phyloP scores from a whole-genome alignment of 2,113 vertebrate genomes.

The Pygoscelis adeliae region DNA sequence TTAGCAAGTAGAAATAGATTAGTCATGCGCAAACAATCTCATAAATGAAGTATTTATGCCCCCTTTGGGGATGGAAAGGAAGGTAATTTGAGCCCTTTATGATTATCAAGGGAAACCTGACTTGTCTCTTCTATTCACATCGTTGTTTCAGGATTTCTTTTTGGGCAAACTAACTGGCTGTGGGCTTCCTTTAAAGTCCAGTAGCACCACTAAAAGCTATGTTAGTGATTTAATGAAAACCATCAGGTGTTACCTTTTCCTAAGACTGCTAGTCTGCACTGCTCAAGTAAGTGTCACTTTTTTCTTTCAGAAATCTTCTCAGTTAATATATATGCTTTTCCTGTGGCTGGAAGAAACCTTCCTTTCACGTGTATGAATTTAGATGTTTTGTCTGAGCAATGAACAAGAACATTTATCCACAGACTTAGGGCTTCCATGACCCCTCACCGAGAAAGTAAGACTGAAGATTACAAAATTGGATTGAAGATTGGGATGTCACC shows the following conservation, averaged over 20 bases:
- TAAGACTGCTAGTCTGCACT: neutral
- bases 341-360: neutral
- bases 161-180: neutral
- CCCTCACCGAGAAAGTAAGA: neutral
- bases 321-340: neutral
- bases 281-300: neutral
- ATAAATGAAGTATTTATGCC: conserved; percentile 65
- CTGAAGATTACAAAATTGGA: neutral
- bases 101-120: conserved; percentile 44
- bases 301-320: neutral
- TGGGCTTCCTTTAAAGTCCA: neutral
- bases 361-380: neutral
- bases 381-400: neutral
- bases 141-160: neutral
- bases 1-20: conserved; percentile 65
- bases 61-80: conserved; percentile 59
- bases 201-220: neutral
- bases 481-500: neutral
- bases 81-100: conserved; percentile 49
- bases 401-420: neutral
- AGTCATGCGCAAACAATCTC: conserved; percentile 66
- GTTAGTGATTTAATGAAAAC: neutral
- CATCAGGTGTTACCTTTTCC: neutral
- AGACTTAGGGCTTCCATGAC: neutral
- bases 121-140: conserved; percentile 3